Base-by-base conservation (phyloP, 2,888 invertebrate species). In the Caenorhabditis wallacei region DNA sequence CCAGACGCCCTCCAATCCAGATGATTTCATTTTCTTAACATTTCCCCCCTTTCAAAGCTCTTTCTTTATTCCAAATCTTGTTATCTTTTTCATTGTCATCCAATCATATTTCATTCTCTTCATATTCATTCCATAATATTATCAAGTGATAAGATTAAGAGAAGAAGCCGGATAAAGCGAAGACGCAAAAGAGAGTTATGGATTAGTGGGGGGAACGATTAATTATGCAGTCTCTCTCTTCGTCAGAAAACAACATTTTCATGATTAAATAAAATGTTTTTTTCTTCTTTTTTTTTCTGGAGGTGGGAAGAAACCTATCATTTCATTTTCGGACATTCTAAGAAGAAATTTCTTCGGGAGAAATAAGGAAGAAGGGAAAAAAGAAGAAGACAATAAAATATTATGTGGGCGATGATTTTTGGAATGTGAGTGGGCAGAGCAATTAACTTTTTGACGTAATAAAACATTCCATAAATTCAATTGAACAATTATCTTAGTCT, bases 81-180 rank as follows among this genome's bases (percentile, higher is more conserved):
- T 74, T 74, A 74, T 74, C 64, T 30, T 43, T 7, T n/a, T 59
- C 37, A n/a, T 63, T 51, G 37, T 72, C 56, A 26, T 54, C 11
- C 46, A 2, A 59, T 59, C 59, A 59, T 20, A 11, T 22, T 24
- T 66, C 37, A 20, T 66, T 53, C 51, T 64, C 63, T 53, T 40
- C 18, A 37, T 59, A 70, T 70, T 35, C 63, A 20, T 48, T 37
- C 11, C n/a, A 35, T 66, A 56, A 43, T 53, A 68, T 51, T 76
- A 51, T 43, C 76, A 76, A 69, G 69, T 76, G 76, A 76, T 76
- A 75, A 64, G 74, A 71, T 51, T 48, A 71, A 35, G 30, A 40
- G 48, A 40, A 18, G 76, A 76, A 76, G 76, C 76, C 76, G 53
- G 68, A 76, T 69, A 61, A 68, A 54, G 4, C 3, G 20, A 51